Percentiles rank a stretch among this genome's conserved stretches.
Conservation (phyloP, 2,888 invertebrate species). For the Ischnura elegans region DNA sequence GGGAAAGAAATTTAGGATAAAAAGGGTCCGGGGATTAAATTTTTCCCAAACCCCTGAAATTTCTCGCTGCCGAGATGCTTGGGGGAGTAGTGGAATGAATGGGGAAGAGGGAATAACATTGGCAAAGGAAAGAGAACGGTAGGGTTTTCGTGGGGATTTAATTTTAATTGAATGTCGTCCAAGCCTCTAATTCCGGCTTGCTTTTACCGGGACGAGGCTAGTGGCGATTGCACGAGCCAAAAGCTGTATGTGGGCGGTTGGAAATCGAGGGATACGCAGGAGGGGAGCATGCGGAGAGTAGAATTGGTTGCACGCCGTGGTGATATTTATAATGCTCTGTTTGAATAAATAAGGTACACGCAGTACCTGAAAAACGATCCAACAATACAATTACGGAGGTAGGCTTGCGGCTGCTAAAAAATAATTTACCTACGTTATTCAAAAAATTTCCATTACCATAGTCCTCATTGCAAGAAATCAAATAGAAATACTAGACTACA, state of each 20-base stretch:
- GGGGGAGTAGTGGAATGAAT: not conserved
- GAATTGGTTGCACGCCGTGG: not conserved
- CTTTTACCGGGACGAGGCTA: not conserved
- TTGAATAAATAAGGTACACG: too few species aligned
- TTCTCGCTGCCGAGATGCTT: not conserved
- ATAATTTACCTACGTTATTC: too few species aligned
- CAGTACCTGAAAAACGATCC: too few species aligned
- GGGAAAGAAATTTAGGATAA: not conserved
- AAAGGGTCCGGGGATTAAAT: not conserved
- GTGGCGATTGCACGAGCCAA: not conserved
- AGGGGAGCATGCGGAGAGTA: not conserved
- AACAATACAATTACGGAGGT: too few species aligned
- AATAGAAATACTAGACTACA: too few species aligned
- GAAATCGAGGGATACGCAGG: not conserved
- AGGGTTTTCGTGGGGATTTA: conserved; percentile 49
- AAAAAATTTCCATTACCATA: too few species aligned
- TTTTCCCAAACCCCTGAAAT: not conserved
- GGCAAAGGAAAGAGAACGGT: not conserved
- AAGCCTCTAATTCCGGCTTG: not conserved
- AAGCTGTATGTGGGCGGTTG: not conserved
- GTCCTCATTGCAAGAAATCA: too few species aligned
- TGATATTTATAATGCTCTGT: too few species aligned
- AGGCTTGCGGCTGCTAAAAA: too few species aligned
- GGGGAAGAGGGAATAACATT: not conserved
- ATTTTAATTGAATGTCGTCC: conserved; percentile 61